Conservation (phyloP, 2,113 vertebrate genomes). For the Microtus pennsylvanicus region DNA sequence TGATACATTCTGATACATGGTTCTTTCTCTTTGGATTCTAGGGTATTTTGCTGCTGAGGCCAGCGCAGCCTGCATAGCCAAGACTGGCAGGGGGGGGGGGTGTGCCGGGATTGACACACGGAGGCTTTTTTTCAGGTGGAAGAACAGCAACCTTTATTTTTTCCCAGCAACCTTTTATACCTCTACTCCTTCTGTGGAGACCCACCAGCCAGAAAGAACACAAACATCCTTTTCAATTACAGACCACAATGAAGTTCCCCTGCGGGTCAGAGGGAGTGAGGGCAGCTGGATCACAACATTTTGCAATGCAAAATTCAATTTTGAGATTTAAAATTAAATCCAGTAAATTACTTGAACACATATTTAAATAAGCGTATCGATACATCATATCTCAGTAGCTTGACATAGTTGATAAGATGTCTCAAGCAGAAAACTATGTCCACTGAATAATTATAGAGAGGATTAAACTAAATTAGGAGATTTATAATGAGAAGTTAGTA, state of each 20-base stretch:
- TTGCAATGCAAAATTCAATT: not conserved
- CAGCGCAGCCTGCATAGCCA: too few species aligned
- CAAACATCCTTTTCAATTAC: too few species aligned
- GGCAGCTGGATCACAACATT: not conserved
- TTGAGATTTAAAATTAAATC: not conserved
- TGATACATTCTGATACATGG: too few species aligned
- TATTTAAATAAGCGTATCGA: not conserved
- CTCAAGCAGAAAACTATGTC: not conserved
- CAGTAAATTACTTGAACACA: not conserved
- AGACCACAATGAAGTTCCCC: too few species aligned
- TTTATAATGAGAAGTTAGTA: not conserved
- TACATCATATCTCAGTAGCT: not conserved
- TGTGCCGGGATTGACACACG: too few species aligned
- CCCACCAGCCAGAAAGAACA: too few species aligned
- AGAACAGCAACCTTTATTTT: too few species aligned
- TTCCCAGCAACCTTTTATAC: too few species aligned
- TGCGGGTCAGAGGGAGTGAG: too few species aligned
- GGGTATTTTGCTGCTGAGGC: not conserved
- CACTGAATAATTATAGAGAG: not conserved
- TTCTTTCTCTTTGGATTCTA: not conserved
- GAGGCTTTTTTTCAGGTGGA: too few species aligned
- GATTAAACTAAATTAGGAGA: not conserved
- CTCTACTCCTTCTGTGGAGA: too few species aligned
- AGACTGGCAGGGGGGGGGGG: too few species aligned
- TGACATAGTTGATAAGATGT: not conserved